Evolutionary conservation across 1,140 invertebrate genomes (phyloP).

Genomic region (Pararge aegeria): DNA sequence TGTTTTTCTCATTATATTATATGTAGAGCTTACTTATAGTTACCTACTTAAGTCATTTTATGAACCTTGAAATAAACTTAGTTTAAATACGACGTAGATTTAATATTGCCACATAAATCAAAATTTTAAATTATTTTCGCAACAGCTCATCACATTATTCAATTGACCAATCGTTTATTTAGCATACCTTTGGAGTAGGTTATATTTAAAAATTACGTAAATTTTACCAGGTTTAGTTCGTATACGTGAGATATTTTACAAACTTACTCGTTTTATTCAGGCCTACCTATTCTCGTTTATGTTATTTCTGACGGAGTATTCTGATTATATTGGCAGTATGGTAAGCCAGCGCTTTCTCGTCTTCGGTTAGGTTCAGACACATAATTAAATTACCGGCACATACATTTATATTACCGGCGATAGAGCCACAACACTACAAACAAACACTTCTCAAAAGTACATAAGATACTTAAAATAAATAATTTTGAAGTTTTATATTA

Average conservation of each 20-base stretch:
- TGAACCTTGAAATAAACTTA: neutral
- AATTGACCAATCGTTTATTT: constrained; percentile 14
- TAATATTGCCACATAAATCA: constrained; percentile 16
- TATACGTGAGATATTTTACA: neutral
- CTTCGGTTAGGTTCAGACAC: neutral
- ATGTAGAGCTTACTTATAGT: no score
- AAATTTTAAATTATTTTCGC: constrained; percentile 23
- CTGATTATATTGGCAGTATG: neutral
- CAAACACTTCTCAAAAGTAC: no score
- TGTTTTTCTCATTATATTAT: no score
- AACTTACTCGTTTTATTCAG: neutral
- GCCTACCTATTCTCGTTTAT: neutral
- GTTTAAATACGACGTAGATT: neutral
- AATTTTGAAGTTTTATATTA: no score
- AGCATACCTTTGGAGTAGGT: constrained; percentile 8
- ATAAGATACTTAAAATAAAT: no score
- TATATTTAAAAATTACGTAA: constrained; percentile 18
- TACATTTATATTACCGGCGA: no score
- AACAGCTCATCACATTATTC: constrained; percentile 24
- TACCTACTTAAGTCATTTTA: no score
- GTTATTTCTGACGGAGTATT: neutral
- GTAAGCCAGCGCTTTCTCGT: no score
- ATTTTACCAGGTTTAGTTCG: constrained; percentile 2
- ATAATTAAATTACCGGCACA: no score
- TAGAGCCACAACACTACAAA: no score